Evolutionary conservation across 2,888 invertebrate genomes (phyloP), one percentile per base, ranked within the genome.

Genomic region (Sinopyrophorus schimmeli): DNA sequence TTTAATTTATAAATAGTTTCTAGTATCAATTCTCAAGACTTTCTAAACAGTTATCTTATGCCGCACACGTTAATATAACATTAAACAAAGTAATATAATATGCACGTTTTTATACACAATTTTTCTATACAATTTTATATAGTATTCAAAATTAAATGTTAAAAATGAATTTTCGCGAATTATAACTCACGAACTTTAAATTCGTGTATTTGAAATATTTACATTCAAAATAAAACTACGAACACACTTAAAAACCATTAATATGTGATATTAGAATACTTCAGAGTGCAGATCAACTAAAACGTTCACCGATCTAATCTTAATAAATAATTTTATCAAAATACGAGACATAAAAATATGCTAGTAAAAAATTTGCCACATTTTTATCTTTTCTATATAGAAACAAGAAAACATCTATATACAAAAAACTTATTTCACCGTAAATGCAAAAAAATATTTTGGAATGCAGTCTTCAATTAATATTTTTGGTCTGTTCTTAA

Each of bases 381-480:
- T n/a, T 17, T 27, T n/a, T 9, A 12, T 17, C 14, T 24, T 39
- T 16, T 26, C 15, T 24, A 34, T 18, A 43, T n/a, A 24, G 35
- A 24, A 24, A 35, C 24, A 35, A 24, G 23, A 35, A 47, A 43
- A 44, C n/a, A n/a, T n/a, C n/a, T 43, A 38, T 43, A 44, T 38
- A 44, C 34, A 38, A 34, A 40, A 49, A 44, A 35, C 16, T 37
- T 38, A 40, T 40, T 12, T 24, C 37, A 52, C 42, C 47, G 39
- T 52, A 52, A 52, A 52, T 52, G 47, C 52, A 38, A 14, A 38
- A 20, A 43, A 37, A 43, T 47, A 38, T 50, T 51, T 57, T 55
- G 57, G 57, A 57, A 57, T 57, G 57, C 57, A 57, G 57, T 57
- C 57, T 57, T 57, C 48, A 27, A 53, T 52, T 51, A 53, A 47